Evolutionary conservation across 2,113 vertebrate species (phyloP).

Genomic region (Carettochelys insculpta): DNA sequence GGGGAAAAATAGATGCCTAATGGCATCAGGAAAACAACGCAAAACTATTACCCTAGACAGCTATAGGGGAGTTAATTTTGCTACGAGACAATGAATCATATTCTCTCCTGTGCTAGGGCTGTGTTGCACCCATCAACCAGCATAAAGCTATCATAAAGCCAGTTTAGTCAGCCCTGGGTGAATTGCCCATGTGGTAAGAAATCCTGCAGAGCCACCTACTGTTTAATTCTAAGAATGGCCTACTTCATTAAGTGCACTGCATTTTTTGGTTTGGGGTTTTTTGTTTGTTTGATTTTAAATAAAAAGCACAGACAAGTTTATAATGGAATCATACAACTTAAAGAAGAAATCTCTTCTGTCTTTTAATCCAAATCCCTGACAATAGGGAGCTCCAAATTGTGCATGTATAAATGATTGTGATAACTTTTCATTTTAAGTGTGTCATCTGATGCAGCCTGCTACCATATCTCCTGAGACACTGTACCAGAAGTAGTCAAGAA

Average conservation of each 20-base stretch:
- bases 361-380: not conserved
- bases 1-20: not conserved
- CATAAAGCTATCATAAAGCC: not conserved
- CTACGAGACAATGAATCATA: not conserved
- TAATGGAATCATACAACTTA: fast-evolving
- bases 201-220: slow-evolving; percentile 46
- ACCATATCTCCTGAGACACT: not conserved
- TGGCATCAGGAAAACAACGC: not conserved
- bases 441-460: not conserved
- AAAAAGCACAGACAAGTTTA: not conserved
- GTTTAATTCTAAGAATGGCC: not conserved
- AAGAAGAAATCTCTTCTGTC: not conserved
- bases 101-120: not conserved
- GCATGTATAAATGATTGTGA: not conserved
- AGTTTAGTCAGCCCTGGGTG: not conserved
- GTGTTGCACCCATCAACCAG: not conserved
- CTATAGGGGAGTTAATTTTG: not conserved
- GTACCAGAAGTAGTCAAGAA: not conserved
- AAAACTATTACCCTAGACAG: not conserved
- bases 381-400: not conserved
- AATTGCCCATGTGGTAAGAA: not conserved
- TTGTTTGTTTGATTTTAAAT: fast-evolving
- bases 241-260: not conserved
- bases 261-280: too few relatives aligned
- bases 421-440: not conserved